These are phyloP conservation scores for Campylomormyrus tamandua DNA, from an alignment of 2,113 vertebrate species.

Conservation along the genomic window DNA sequence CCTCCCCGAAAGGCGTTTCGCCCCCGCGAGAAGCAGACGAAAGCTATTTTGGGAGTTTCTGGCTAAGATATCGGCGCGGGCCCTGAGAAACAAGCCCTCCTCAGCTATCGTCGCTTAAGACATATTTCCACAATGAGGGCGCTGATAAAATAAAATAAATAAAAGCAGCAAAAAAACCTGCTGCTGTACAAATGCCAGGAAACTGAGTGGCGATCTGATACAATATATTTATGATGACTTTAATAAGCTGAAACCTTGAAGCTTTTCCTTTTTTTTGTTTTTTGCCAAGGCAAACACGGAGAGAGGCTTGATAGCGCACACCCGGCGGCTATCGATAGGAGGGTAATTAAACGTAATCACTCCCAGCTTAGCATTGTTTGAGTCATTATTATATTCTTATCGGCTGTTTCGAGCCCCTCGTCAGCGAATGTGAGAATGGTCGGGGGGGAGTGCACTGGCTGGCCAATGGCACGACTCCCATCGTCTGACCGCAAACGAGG, in stretches of 20 bases:
- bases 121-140: conserved; percentile 59
- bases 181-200: conserved; percentile 54
- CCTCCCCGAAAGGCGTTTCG: background rate
- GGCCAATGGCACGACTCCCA: conserved; percentile 40
- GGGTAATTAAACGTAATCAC: conserved; percentile 56
- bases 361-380: conserved; percentile 59
- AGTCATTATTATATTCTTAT: conserved; percentile 66
- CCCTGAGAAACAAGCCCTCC: conserved; percentile 47
- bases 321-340: conserved; percentile 43
- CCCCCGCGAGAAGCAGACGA: background rate
- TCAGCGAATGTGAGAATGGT: conserved; percentile 54
- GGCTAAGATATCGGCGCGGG: conserved; percentile 47
- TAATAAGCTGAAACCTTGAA: conserved; percentile 57
- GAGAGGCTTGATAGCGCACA: conserved; percentile 58
- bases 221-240: conserved; percentile 56
- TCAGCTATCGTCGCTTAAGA: conserved; percentile 46
- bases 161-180: conserved; percentile 24
- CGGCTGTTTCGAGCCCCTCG: conserved; percentile 49
- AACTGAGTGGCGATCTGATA: conserved; percentile 55
- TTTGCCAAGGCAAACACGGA: conserved; percentile 65
- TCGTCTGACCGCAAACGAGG: conserved; percentile 36
- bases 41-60: conserved; percentile 53
- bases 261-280: conserved; percentile 24
- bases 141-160: conserved; percentile 31
- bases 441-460: conserved; percentile 28